A percentile compares a stretch with the other conserved stretches of the same genome.
These are phyloP conservation scores for Stictonetta naevosa DNA, from an alignment of 2,113 vertebrate genomes.

Conservation along the genomic window DNA sequence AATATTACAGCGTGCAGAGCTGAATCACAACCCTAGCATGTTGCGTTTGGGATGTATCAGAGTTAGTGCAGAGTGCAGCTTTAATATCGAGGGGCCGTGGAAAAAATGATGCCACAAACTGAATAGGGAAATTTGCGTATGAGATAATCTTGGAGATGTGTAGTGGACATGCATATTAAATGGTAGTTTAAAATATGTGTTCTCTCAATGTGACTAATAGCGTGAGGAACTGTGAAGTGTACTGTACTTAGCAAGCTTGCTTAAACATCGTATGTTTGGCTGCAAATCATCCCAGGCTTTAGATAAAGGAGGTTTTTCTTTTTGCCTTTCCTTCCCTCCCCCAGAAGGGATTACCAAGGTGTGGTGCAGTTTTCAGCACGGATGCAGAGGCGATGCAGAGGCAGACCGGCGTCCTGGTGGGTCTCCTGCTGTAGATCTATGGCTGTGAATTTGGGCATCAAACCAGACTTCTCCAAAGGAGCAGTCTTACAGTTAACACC, in stretches of 20 bases:
- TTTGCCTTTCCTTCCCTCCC: constrained; percentile 3
- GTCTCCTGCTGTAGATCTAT: neutral
- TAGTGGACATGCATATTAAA: neutral
- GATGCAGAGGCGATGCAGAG: neutral
- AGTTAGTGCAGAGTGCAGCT: neutral
- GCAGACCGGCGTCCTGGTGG: neutral
- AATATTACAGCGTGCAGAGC: neutral
- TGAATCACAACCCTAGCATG: constrained; percentile 4
- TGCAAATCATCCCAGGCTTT: constrained; percentile 35
- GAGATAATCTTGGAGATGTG: neutral
- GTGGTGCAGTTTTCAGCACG: constrained; percentile 40
- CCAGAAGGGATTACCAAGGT: constrained; percentile 18
- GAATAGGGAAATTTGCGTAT: neutral
- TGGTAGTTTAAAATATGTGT: neutral
- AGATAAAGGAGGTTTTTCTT: constrained; percentile 37
- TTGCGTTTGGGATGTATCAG: neutral
- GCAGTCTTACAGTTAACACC: neutral
- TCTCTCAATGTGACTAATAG: constrained; percentile 44
- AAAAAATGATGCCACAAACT: neutral
- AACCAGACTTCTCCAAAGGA: neutral
- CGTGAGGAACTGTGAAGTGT: constrained; percentile 36
- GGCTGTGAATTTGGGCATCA: neutral
- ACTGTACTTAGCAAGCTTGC: constrained; percentile 34
- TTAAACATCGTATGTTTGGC: constrained; percentile 15
- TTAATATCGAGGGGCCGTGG: neutral